These are phyloP conservation scores for Oscheius onirici DNA, from an alignment of 2,888 invertebrate genomes.

Conservation along the genomic window DNA sequence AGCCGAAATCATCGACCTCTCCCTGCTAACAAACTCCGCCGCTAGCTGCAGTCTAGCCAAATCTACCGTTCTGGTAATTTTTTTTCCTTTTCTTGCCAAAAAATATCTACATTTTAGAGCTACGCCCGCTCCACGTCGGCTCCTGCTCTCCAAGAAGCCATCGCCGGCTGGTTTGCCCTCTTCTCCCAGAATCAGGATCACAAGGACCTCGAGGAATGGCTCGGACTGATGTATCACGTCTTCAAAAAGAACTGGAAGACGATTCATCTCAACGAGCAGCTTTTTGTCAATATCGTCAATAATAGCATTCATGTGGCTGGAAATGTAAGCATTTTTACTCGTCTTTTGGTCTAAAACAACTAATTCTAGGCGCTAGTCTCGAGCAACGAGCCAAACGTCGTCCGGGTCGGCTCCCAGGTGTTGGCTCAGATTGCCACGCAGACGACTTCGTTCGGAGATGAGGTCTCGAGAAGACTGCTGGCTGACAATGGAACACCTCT, in stretches of 20 bases:
- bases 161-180: conserved; percentile 35
- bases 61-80: conserved; percentile 44
- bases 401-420: conserved; percentile 41
- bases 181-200: conserved; percentile 33
- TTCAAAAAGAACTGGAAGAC: neutral
- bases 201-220: conserved; percentile 42
- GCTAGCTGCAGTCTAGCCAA: conserved; percentile 49
- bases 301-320: conserved; percentile 29
- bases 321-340: conserved; percentile 31
- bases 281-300: neutral
- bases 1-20: conserved; percentile 37
- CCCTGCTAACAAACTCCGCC: conserved; percentile 36
- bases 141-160: conserved; percentile 30
- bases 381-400: conserved; percentile 40
- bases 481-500: conserved; percentile 39
- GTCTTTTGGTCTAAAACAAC: neutral
- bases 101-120: too few relatives aligned
- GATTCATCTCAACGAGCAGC: neutral
- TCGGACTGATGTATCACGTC: conserved; percentile 41
- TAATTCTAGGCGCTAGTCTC: conserved; percentile 12
- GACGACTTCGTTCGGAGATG: conserved; percentile 36
- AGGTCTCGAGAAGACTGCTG: conserved; percentile 34
- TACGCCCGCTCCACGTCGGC: too few relatives aligned
- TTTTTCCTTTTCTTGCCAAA: too few relatives aligned
- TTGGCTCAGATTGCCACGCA: conserved; percentile 42